These are phyloP conservation scores for Drosophila elegans DNA, from an alignment of 1,140 invertebrate genomes.

Conservation along the genomic window DNA sequence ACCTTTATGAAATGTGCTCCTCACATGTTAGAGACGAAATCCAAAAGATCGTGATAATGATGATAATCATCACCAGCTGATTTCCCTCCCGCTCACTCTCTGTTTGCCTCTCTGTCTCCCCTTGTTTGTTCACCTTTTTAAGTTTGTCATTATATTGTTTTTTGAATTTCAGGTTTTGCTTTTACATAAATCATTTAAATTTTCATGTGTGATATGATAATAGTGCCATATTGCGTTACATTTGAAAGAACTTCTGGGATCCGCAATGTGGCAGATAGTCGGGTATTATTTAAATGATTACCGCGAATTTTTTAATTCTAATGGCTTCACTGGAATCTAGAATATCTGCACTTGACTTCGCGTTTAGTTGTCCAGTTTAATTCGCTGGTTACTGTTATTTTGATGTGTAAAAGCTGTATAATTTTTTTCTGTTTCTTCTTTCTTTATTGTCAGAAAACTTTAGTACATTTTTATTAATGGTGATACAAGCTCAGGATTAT, in stretches of 20 bases:
- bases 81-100: slow-evolving; percentile 32
- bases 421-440: too few species aligned
- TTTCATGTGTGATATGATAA: slow-evolving; percentile 49
- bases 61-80: slow-evolving; percentile 63
- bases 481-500: too few species aligned
- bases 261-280: slow-evolving; percentile 9
- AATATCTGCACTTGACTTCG: slow-evolving; percentile 20
- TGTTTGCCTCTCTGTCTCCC: slow-evolving; percentile 9
- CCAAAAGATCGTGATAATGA: slow-evolving; percentile 42
- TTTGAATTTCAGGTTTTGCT: slow-evolving; percentile 52
- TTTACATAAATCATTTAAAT: slow-evolving; percentile 59
- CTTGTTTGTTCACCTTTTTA: slow-evolving; percentile 59
- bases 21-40: slow-evolving; percentile 67
- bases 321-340: slow-evolving; percentile 24
- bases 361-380: not conserved
- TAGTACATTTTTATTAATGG: too few species aligned
- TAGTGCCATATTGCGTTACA: slow-evolving; percentile 64
- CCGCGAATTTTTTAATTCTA: slow-evolving; percentile 23
- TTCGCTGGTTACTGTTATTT: not conserved
- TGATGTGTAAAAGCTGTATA: too few species aligned
- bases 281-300: slow-evolving; percentile 27
- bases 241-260: slow-evolving; percentile 57
- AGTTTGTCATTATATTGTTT: slow-evolving; percentile 35
- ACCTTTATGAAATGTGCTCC: slow-evolving; percentile 60
- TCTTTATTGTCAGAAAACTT: too few species aligned